Conservation (phyloP, 2,888 invertebrate species). For the Saturnia pavonia region DNA sequence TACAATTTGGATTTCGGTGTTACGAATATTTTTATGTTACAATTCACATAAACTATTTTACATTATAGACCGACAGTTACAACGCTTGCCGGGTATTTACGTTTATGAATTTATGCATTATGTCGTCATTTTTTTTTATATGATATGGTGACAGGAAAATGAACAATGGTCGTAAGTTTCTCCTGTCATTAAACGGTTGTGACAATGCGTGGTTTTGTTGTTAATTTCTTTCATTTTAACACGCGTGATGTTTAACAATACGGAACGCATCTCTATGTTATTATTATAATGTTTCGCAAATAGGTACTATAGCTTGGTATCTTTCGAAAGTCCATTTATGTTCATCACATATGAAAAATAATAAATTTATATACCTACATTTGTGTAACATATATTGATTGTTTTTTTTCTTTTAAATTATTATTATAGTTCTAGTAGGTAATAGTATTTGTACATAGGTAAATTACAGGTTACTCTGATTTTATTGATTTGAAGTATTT, state of each 20-base stretch:
- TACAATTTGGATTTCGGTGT: too few species aligned
- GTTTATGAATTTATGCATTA: not conserved
- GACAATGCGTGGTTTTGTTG: not conserved
- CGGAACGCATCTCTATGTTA: conserved; percentile 49
- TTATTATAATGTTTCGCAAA: not conserved
- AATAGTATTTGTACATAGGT: too few species aligned
- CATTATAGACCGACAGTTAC: too few species aligned
- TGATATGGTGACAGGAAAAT: conserved; percentile 31
- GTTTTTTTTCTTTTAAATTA: too few species aligned
- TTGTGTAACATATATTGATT: too few species aligned
- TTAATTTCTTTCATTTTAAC: conserved; percentile 33
- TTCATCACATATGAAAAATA: not conserved
- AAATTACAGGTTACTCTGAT: too few species aligned
- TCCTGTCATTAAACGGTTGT: conserved; percentile 26
- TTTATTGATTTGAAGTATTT: too few species aligned
- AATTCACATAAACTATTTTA: too few species aligned
- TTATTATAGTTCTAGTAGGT: too few species aligned
- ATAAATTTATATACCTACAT: not conserved
- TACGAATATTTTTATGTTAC: too few species aligned
- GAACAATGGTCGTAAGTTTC: conserved; percentile 44
- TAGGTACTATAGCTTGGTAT: not conserved
- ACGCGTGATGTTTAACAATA: conserved; percentile 51
- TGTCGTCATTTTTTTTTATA: conserved; percentile 10
- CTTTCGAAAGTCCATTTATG: not conserved
- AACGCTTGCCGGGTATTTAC: not conserved